A percentile compares a stretch with the other conserved stretches of the same genome.
These are phyloP conservation scores for Drosophila biarmipes DNA, from an alignment of 1,140 invertebrate genomes.

Conservation along the genomic window DNA sequence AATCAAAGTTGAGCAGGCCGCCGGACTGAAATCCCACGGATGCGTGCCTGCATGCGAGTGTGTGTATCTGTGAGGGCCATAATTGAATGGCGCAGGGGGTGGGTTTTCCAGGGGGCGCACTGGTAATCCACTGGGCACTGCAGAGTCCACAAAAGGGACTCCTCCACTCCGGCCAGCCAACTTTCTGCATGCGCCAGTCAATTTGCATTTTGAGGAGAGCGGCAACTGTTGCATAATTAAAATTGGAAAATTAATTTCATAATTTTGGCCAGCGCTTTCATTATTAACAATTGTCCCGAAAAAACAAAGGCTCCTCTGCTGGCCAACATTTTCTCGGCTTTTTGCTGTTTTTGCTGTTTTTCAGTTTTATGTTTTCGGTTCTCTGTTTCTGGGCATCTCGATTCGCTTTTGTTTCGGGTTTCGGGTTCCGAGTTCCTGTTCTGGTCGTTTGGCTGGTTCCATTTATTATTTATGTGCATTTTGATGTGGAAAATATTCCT, in stretches of 20 bases:
- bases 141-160: slow-evolving; percentile 29
- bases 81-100: slow-evolving; percentile 18
- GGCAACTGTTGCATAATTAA: slow-evolving; percentile 77
- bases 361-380: neutral
- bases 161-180: slow-evolving; percentile 5
- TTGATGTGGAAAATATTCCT: slow-evolving; percentile 74
- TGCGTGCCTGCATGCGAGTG: slow-evolving; percentile 13
- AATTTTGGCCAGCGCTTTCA: slow-evolving; percentile 65
- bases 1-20: slow-evolving; percentile 72
- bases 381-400: slow-evolving; percentile 17
- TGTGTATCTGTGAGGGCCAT: slow-evolving; percentile 13
- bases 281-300: slow-evolving; percentile 65
- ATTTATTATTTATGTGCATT: slow-evolving; percentile 83
- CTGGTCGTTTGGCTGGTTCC: slow-evolving; percentile 55
- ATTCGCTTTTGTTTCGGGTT: slow-evolving; percentile 44
- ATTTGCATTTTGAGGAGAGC: slow-evolving; percentile 67
- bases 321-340: slow-evolving; percentile 37
- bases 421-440: slow-evolving; percentile 57
- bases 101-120: neutral
- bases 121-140: slow-evolving; percentile 13
- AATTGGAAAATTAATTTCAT: slow-evolving; percentile 80
- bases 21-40: slow-evolving; percentile 51
- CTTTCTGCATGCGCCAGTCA: slow-evolving; percentile 38
- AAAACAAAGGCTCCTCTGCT: slow-evolving; percentile 54
- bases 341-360: neutral